Percentiles rank a stretch among this genome's conserved stretches.
Evolutionary conservation across 2,888 invertebrate genomes (phyloP).

Genomic region (Gisinianus flammeolus): DNA sequence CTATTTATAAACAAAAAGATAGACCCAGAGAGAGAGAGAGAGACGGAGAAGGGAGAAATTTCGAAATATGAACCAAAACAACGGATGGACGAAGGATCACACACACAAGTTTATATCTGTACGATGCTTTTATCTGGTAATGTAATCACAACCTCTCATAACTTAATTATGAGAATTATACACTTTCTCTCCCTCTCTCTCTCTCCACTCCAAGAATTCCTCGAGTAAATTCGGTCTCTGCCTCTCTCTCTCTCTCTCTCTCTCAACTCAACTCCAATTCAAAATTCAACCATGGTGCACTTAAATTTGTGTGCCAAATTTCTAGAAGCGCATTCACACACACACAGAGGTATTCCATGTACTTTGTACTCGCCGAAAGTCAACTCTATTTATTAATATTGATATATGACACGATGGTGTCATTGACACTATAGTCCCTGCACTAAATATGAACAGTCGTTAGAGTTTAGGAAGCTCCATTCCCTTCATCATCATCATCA

Average conservation of each 20-base stretch:
- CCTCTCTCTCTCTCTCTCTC: not conserved
- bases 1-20: too few species aligned
- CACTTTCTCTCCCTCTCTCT: not conserved
- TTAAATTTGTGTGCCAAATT: not conserved
- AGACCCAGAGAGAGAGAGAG: not conserved
- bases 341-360: too few species aligned
- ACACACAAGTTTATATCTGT: too few species aligned
- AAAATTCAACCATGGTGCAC: not conserved
- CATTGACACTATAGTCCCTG: too few species aligned
- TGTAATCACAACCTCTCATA: not conserved
- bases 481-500: too few species aligned
- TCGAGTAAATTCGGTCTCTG: not conserved
- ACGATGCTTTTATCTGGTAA: not conserved
- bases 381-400: too few species aligned
- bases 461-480: too few species aligned
- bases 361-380: too few species aligned
- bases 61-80: not conserved
- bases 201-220: not conserved
- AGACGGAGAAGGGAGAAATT: not conserved
- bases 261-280: not conserved
- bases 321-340: not conserved
- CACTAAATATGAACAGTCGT: too few species aligned
- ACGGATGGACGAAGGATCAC: too few species aligned
- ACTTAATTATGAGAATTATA: not conserved
- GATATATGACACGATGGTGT: too few species aligned